Evolutionary conservation across 2,888 invertebrate species (phyloP).

Genomic region (Mamestra brassicae): DNA sequence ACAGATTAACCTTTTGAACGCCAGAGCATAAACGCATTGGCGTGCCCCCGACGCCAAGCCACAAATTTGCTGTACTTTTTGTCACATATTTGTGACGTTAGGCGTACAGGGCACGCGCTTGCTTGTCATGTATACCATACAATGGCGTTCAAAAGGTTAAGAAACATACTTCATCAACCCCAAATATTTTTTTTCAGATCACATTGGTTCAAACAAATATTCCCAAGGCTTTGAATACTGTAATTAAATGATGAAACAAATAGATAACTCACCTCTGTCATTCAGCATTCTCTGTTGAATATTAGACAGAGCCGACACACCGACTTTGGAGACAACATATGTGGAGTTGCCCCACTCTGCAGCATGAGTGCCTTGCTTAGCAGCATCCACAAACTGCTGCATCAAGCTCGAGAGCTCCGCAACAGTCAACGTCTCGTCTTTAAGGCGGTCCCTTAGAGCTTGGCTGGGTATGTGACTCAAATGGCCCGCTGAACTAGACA

Average conservation of each 20-base stretch:
- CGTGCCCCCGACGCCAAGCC: too few species aligned
- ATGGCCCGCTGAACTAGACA: slow-evolving; percentile 93
- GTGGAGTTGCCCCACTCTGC: slow-evolving; percentile 91
- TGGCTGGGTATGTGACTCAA: slow-evolving; percentile 90
- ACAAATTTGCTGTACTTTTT: too few species aligned
- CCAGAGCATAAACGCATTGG: too few species aligned
- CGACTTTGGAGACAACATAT: slow-evolving; percentile 94
- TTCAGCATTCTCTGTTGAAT: slow-evolving; percentile 91
- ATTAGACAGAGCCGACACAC: slow-evolving; percentile 92
- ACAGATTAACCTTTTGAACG: too few species aligned
- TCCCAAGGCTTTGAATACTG: slow-evolving; percentile 53
- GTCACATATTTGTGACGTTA: too few species aligned
- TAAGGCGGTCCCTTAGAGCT: slow-evolving; percentile 88
- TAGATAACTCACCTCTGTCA: slow-evolving; percentile 75
- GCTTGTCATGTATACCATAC: too few species aligned
- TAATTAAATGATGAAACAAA: slow-evolving; percentile 24
- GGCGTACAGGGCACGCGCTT: too few species aligned
- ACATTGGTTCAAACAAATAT: too few species aligned
- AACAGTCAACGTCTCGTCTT: slow-evolving; percentile 90
- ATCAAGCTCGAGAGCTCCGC: slow-evolving; percentile 91
- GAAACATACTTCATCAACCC: too few species aligned
- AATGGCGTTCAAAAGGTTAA: too few species aligned
- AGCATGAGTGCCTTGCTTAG: slow-evolving; percentile 80
- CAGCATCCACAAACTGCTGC: slow-evolving; percentile 92
- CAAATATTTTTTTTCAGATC: too few species aligned